Evolutionary conservation across 64 coral and sea anemone genomes (phyloP).

Genomic region (Montipora sp.): DNA sequence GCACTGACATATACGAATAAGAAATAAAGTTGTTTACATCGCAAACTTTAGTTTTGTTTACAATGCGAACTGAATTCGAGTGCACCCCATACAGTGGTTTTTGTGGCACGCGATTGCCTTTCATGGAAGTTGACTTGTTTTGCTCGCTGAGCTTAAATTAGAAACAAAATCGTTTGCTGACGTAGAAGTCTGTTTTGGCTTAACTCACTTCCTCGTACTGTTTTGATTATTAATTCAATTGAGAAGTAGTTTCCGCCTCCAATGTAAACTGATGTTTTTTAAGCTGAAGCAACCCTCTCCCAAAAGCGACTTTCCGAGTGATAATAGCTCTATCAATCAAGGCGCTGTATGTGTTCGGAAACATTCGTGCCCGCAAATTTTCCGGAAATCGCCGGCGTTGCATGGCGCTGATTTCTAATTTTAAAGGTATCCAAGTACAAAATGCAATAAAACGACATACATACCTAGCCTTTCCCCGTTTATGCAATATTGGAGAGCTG

Average conservation of each 20-base stretch:
- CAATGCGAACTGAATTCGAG: not conserved
- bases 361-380: no score
- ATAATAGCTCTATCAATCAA: no score
- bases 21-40: not conserved
- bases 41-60: conserved; percentile 12
- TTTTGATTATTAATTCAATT: not conserved
- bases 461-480: conserved; percentile 36
- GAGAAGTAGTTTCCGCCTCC: not conserved
- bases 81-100: not conserved
- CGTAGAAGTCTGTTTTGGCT: not conserved
- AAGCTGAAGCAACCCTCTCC: no score
- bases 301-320: no score
- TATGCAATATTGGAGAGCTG: not conserved
- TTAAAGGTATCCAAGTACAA: no score
- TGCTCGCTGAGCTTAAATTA: not conserved
- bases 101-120: not conserved
- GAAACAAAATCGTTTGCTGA: not conserved
- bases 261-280: no score
- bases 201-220: not conserved
- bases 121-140: not conserved
- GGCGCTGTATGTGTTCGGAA: no score
- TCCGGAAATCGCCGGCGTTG: no score
- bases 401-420: no score
- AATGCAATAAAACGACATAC: not conserved
- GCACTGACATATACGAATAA: not conserved